Percentiles rank a stretch among this genome's conserved stretches.
phyloP scores from a whole-genome alignment of 2,113 vertebrate species.

The Takifugu bimaculatus region DNA sequence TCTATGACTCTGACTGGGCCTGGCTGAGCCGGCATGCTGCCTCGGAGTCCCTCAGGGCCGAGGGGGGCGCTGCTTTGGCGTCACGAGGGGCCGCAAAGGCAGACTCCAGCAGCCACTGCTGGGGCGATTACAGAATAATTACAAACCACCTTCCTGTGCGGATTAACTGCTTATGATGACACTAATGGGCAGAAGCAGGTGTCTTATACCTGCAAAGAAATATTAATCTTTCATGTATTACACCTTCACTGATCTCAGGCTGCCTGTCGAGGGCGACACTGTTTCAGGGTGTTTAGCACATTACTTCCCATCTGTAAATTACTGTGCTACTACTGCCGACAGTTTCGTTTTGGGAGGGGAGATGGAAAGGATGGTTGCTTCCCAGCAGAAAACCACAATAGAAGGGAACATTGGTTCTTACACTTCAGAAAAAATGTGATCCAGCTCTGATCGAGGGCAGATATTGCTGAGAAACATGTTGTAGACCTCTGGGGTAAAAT shows the following conservation, averaged over 20 bases:
- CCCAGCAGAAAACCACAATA: background rate
- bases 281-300: slow-evolving; percentile 4
- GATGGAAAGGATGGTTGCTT: background rate
- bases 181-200: slow-evolving; percentile 6
- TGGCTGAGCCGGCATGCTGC: slow-evolving; percentile 17
- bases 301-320: background rate
- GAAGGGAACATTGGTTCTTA: slow-evolving; percentile 68
- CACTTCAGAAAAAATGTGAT: slow-evolving; percentile 95
- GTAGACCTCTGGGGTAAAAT: slow-evolving; percentile 90
- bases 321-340: background rate
- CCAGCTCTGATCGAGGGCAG: slow-evolving; percentile 91
- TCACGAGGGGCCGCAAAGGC: background rate
- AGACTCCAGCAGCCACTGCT: background rate
- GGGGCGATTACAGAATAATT: slow-evolving; percentile 1
- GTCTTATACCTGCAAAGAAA: slow-evolving; percentile 6
- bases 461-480: slow-evolving; percentile 89
- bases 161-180: slow-evolving; percentile 6
- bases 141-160: background rate
- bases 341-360: background rate
- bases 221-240: background rate
- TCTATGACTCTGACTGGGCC: slow-evolving; percentile 36
- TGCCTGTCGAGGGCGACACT: background rate
- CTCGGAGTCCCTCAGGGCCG: slow-evolving; percentile 21
- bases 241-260: background rate
- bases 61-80: slow-evolving; percentile 3